Conservation (phyloP, 2,113 vertebrate genomes). For the Mesoclemmys tuberculata region DNA sequence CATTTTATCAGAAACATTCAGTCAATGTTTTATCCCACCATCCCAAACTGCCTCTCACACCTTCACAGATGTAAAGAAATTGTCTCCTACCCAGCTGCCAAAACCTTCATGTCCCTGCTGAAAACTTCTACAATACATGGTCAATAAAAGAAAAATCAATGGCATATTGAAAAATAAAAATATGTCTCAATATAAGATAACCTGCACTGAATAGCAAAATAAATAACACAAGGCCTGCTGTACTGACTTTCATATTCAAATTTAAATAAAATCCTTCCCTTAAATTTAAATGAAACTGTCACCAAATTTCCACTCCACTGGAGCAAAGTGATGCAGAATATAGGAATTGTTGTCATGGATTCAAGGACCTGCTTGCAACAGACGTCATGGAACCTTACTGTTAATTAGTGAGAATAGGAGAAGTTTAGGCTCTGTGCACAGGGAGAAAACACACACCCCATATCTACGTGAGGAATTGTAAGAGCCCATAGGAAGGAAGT, state of each 20-base stretch:
- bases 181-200: not conserved
- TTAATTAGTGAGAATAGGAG: not conserved
- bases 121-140: fast-evolving
- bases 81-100: not conserved
- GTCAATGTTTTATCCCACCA: fast-evolving
- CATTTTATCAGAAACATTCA: not conserved
- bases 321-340: not conserved
- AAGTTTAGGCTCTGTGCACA: not conserved
- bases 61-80: not conserved
- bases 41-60: not conserved
- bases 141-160: not conserved
- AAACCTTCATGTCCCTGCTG: not conserved
- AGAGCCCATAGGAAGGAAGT: not conserved
- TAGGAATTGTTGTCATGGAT: not conserved
- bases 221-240: not conserved
- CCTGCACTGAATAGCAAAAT: not conserved
- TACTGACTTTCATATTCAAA: not conserved
- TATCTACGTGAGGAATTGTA: not conserved
- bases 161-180: not conserved
- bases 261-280: not conserved
- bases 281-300: not conserved
- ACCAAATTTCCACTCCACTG: not conserved
- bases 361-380: not conserved
- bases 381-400: not conserved
- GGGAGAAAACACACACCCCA: not conserved